Evolutionary conservation across 2,113 vertebrate species (phyloP), one percentile per base, ranked within the genome.

Genomic region (Trematomus loennbergii): DNA sequence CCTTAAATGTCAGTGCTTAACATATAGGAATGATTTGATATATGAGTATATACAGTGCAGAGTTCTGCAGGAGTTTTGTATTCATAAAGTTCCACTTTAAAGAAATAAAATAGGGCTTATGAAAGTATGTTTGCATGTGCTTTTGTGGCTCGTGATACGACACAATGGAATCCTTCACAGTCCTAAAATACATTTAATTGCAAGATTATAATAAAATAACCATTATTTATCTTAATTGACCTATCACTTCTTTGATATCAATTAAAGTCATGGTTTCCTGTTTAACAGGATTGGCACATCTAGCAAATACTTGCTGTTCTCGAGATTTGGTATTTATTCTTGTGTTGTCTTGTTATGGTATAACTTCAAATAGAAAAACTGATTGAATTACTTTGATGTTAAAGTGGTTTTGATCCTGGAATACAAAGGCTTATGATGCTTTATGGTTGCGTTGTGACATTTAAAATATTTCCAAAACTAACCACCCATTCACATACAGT

Each of bases 31-130:
- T 81, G 88, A 84, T 89, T 94, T 91, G 65, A 91, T 92, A 92
- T 89, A 89, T 90, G 72, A 52, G 80, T 95, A 94, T 94, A 45
- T 94, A 95, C 94, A 95, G 78, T 88, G 89, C 91, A 91, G 86
- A 82, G 80, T 82, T 79, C 78, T 82, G 76, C 80, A 78, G 81
- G 83, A 90, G 79, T 81, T 85, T 87, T 95, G 95, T 95, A 95
- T 95, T 95, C 96, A 95, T 96, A 88, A 96, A 95, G 95, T 95
- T 92, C 13, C 54, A 77, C 90, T 95, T 82, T 76, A 89, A 87
- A 67, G 82, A 92, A 93, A 91, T 90, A 95, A 95, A 95, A 96
- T 95, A 12, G 92, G 91, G 81, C 52, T 94, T 95, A 96, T 96
- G 96, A 97, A 96, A 96, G 96, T 43, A 84, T 91, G 85, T 92